Evolutionary conservation across 2,797 vertebrate genomes (phyloP), one percentile per base, ranked within the genome.

Genomic region (Acrossocheilus wenchowensis): DNA sequence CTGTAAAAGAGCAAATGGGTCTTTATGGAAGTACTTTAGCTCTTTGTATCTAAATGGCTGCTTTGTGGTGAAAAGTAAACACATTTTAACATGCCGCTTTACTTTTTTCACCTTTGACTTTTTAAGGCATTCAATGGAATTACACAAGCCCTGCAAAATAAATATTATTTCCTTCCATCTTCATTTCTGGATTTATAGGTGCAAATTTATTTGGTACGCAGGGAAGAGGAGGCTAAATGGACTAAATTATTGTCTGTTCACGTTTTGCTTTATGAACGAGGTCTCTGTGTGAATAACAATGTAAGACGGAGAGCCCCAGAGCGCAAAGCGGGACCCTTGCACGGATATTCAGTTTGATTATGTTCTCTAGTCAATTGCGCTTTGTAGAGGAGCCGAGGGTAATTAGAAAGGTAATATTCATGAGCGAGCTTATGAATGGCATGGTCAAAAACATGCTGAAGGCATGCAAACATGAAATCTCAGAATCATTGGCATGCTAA

Each of bases 401-500:
- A 87, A 90, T 90, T 89, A 86, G 73, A 80, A 60, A 68, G 15
- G 68, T 79, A 88, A 68, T 84, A 88, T 82, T 86, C 84, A 80
- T 88, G 78, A 77, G 54, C 30, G 12, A 54, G 74, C 6, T 72
- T 34, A 81, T 19, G 73, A 86, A 86, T 72, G 39, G 60, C 78
- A 48, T 86, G 81, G 72, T 87, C 89, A 90, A 79, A 88, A 75
- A 88, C 45, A 57, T 74, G 74, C 52, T 62, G 77, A 75, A 81
- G 73, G 83, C 60, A 71, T 45, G 48, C 73, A 86, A 80, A 87
- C 71, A 30, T 72, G n/a, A 43, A 87, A 87, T 86, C 77, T 64
- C 81, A 62, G 3, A 79, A 50, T 84, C 30, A 48, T 62, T 69
- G 60, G 23, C 6, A 15, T 82, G 48, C 23, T 86, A 87, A 90